Conservation (phyloP, 1,140 invertebrate species). For the Battus philenor region DNA sequence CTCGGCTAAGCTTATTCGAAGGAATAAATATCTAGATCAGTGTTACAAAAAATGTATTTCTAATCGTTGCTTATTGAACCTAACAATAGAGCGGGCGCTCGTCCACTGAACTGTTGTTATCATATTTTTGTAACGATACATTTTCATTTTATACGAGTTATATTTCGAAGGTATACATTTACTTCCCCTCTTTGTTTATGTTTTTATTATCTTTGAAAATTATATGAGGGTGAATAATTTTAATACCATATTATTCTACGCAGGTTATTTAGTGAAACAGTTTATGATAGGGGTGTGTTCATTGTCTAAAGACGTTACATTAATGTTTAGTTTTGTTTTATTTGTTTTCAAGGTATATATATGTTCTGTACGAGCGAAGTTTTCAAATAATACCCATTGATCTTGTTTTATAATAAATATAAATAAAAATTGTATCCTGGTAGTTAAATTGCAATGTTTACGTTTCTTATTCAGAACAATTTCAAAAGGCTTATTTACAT, state of each 20-base stretch:
- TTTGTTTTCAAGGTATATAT: background rate
- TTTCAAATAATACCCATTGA: too few relatives aligned
- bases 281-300: slow-evolving; percentile 14
- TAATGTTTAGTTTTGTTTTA: too few relatives aligned
- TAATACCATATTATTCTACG: slow-evolving; percentile 2
- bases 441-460: too few relatives aligned
- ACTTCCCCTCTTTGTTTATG: slow-evolving; percentile 1
- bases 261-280: slow-evolving; percentile 9
- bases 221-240: slow-evolving; percentile 15
- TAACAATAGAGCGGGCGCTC: background rate
- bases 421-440: too few relatives aligned
- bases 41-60: too few relatives aligned
- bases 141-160: background rate
- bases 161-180: background rate
- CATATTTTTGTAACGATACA: background rate
- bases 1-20: background rate
- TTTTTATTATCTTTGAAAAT: slow-evolving; percentile 9
- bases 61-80: too few relatives aligned
- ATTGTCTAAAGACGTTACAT: background rate
- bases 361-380: too few relatives aligned
- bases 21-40: too few relatives aligned
- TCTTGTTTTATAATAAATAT: too few relatives aligned
- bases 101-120: background rate
- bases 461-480: too few relatives aligned
- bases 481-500: too few relatives aligned